phyloP scores from a whole-genome alignment of 2,888 invertebrate genomes.

The Cecidostiba fungosa region DNA sequence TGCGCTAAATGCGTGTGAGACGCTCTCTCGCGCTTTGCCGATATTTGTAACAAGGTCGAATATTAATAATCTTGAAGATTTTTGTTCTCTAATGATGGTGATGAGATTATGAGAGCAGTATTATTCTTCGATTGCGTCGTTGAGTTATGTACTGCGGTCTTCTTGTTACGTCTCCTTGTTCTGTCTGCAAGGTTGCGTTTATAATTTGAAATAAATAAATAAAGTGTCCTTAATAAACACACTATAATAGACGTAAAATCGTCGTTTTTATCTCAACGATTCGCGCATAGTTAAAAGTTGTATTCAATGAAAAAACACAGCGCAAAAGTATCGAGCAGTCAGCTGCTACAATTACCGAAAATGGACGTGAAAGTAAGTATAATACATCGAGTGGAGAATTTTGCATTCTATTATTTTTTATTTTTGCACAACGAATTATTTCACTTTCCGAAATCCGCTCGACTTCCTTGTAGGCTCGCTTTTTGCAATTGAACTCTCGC shows the following conservation, averaged over 20 bases:
- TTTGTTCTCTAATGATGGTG: neutral
- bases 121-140: too few species aligned
- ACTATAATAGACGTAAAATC: too few species aligned
- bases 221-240: too few species aligned
- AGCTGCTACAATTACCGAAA: neutral
- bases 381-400: neutral
- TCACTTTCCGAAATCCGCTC: neutral
- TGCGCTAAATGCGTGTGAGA: neutral
- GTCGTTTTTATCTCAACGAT: too few species aligned
- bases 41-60: conserved; percentile 43
- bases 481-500: neutral
- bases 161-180: neutral
- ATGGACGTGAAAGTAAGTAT: conserved; percentile 9
- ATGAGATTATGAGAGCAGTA: too few species aligned
- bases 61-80: neutral
- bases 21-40: neutral
- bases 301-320: too few species aligned
- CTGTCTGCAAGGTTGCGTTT: neutral
- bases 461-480: neutral
- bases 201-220: too few species aligned
- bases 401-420: neutral
- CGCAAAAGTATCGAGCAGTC: neutral
- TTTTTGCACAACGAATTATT: neutral
- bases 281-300: too few species aligned
- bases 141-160: neutral